These are phyloP conservation scores for Nomada fucata DNA, from an alignment of 2,888 invertebrate genomes.

Conservation along the genomic window DNA sequence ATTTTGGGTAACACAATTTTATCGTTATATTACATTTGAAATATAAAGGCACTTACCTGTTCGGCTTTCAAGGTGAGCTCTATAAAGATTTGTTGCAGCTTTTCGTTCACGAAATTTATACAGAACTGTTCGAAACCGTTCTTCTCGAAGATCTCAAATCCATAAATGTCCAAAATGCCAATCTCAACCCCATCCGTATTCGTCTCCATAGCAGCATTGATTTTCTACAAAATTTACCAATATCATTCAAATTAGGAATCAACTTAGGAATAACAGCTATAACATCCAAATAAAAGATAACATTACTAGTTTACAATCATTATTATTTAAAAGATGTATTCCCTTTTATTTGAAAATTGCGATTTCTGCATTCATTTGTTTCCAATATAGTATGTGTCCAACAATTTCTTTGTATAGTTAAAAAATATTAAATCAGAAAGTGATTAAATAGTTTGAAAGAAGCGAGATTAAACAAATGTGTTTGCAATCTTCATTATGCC, in stretches of 20 bases:
- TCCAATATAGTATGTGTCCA: too few relatives aligned
- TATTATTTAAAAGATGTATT: neutral
- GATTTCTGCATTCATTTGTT: too few relatives aligned
- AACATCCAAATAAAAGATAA: neutral
- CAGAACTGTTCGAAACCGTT: constrained; percentile 91
- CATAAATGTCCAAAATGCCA: constrained; percentile 89
- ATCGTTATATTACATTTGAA: neutral
- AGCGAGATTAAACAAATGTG: too few relatives aligned
- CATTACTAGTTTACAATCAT: too few relatives aligned
- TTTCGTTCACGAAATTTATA: constrained; percentile 90
- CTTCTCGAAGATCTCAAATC: constrained; percentile 89
- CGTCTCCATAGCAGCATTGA: constrained; percentile 88
- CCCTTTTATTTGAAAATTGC: too few relatives aligned
- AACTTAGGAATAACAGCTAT: neutral
- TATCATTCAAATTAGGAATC: neutral
- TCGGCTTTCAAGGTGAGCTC: constrained; percentile 89
- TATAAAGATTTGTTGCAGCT: constrained; percentile 90
- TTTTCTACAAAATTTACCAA: constrained; percentile 83
- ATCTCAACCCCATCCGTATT: constrained; percentile 84
- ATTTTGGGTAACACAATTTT: too few relatives aligned
- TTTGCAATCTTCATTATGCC: too few relatives aligned
- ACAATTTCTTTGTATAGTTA: too few relatives aligned
- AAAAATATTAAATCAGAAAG: too few relatives aligned
- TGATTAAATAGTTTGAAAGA: too few relatives aligned
- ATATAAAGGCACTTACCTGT: constrained; percentile 84